Evolutionary conservation across 2,888 invertebrate genomes (phyloP).

Genomic region (Ferrisia virgata): DNA sequence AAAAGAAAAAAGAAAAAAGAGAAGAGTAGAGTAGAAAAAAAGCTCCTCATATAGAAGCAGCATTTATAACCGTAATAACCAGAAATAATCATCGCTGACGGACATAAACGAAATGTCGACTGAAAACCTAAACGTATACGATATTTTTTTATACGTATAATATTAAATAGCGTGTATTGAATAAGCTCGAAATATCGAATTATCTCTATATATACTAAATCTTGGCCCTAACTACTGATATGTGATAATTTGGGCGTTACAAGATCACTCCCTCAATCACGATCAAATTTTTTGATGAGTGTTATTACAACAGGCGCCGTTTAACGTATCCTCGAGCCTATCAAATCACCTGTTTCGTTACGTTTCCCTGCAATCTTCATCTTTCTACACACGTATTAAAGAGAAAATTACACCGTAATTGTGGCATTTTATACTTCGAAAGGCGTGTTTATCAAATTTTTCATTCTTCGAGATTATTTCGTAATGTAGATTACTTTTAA

Average conservation of each 20-base stretch:
- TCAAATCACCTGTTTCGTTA: background rate
- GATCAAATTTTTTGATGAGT: background rate
- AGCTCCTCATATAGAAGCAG: background rate
- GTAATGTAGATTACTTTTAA: too few species aligned
- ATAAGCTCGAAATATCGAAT: background rate
- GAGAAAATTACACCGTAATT: too few species aligned
- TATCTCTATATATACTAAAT: background rate
- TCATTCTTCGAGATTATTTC: too few species aligned
- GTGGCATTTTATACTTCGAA: too few species aligned
- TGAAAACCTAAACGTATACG: background rate
- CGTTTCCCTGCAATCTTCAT: too few species aligned
- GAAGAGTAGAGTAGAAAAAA: too few species aligned
- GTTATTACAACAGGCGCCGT: background rate
- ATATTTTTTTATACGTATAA: background rate
- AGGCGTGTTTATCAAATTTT: too few species aligned
- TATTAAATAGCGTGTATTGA: too few species aligned
- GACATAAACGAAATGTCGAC: constrained; percentile 22
- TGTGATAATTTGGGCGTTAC: background rate
- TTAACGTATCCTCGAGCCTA: background rate
- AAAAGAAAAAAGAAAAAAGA: too few species aligned
- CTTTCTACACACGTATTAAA: too few species aligned
- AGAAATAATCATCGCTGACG: constrained; percentile 26
- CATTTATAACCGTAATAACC: constrained; percentile 20
- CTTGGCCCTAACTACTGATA: background rate
- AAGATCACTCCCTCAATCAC: background rate